Conservation (phyloP, 2,888 invertebrate species). For the Myathropa florea region DNA sequence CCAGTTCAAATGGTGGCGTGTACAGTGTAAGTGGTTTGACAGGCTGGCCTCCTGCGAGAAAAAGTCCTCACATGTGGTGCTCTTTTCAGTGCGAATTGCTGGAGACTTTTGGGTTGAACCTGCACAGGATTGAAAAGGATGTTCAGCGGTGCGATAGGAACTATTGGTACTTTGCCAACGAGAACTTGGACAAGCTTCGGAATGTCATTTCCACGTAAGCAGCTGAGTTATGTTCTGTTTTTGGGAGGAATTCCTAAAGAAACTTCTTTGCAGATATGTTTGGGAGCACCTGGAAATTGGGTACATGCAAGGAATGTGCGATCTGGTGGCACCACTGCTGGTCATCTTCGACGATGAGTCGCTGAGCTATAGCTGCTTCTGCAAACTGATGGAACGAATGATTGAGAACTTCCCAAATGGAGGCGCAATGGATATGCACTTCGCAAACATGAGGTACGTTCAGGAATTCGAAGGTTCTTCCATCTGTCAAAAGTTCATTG, state of each 20-base stretch:
- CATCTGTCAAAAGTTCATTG: too few species aligned
- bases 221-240: not conserved
- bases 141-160: constrained; percentile 97
- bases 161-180: constrained; percentile 94
- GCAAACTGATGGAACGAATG: constrained; percentile 94
- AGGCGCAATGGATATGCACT: constrained; percentile 97
- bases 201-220: constrained; percentile 98
- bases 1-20: constrained; percentile 94
- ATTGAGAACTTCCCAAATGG: constrained; percentile 95
- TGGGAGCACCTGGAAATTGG: constrained; percentile 97
- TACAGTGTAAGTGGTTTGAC: constrained; percentile 86
- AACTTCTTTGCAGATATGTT: constrained; percentile 87
- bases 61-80: not conserved
- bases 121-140: constrained; percentile 97
- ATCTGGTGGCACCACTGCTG: constrained; percentile 94
- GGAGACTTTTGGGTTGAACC: constrained; percentile 91
- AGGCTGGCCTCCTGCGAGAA: not conserved
- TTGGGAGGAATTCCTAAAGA: too few species aligned
- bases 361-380: constrained; percentile 94
- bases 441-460: constrained; percentile 93
- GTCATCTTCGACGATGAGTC: constrained; percentile 97
- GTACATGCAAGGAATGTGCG: constrained; percentile 99
- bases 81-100: constrained; percentile 88
- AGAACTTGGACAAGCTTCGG: constrained; percentile 94
- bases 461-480: too few species aligned